These are phyloP conservation scores for Drosophila watanabei DNA, from an alignment of 1,140 invertebrate species.

Conservation along the genomic window DNA sequence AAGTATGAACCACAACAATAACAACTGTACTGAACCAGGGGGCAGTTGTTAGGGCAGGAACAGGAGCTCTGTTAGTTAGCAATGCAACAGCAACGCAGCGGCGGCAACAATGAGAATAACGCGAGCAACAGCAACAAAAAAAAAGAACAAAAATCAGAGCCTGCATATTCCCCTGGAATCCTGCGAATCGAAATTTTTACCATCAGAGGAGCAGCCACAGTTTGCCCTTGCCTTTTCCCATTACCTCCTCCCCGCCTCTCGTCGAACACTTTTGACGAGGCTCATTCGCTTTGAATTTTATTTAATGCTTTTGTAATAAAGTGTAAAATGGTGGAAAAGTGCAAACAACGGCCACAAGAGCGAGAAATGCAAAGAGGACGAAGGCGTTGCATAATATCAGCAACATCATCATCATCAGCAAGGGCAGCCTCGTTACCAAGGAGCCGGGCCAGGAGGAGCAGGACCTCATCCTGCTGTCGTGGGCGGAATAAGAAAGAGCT, in stretches of 20 bases:
- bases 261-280: conserved; percentile 59
- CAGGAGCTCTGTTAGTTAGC: conserved; percentile 45
- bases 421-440: conserved; percentile 35
- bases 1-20: conserved; percentile 78
- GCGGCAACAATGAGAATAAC: conserved; percentile 35
- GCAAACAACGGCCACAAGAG: conserved; percentile 67
- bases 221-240: background rate
- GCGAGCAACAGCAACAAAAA: conserved; percentile 20
- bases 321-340: conserved; percentile 83
- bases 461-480: conserved; percentile 12
- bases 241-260: background rate
- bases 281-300: conserved; percentile 84
- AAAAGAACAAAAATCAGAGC: conserved; percentile 14
- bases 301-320: conserved; percentile 85
- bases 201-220: background rate
- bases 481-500: conserved; percentile 62
- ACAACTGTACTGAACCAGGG: conserved; percentile 59
- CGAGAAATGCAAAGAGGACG: conserved; percentile 43
- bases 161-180: conserved; percentile 55
- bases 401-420: conserved; percentile 60
- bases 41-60: background rate
- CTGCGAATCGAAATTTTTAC: conserved; percentile 64
- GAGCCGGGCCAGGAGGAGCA: conserved; percentile 13
- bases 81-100: conserved; percentile 50
- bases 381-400: conserved; percentile 74